Percentiles rank a stretch among this genome's conserved stretches.
phyloP scores from a whole-genome alignment of 1,140 invertebrate genomes.

The Musca vetustissima region DNA sequence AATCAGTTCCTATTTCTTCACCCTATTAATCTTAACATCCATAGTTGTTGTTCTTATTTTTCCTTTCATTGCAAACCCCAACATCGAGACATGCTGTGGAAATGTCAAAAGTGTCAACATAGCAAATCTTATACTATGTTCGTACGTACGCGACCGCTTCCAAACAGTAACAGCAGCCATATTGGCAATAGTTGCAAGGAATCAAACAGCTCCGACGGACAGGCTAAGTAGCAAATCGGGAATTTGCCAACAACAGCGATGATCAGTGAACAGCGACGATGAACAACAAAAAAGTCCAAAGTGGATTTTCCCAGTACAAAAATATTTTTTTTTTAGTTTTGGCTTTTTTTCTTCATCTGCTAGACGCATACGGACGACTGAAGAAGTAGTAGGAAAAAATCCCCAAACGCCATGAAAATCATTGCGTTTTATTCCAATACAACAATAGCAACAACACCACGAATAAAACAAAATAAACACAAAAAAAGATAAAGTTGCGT shows the following conservation, averaged over 20 bases:
- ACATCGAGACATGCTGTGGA: constrained; percentile 1
- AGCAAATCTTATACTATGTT: neutral
- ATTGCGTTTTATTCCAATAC: constrained; percentile 8
- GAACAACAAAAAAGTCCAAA: neutral
- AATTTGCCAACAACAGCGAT: neutral
- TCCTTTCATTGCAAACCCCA: too few relatives aligned
- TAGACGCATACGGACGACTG: neutral
- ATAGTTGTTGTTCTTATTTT: too few relatives aligned
- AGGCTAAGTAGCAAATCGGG: neutral
- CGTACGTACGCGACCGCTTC: neutral
- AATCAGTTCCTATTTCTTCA: too few relatives aligned
- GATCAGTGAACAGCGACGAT: neutral
- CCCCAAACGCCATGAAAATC: neutral
- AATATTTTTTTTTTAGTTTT: too few relatives aligned
- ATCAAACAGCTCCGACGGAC: neutral
- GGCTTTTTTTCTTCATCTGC: neutral
- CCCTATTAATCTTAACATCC: too few relatives aligned
- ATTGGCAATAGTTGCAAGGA: neutral
- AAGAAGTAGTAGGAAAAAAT: neutral
- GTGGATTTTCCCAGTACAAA: neutral
- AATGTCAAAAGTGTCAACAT: constrained; percentile 24
- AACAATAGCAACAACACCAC: neutral
- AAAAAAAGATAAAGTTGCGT: constrained; percentile 12
- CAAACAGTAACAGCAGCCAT: neutral
- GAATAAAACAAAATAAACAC: neutral